These are phyloP conservation scores for Podilymbus podiceps DNA, from an alignment of 2,113 vertebrate genomes.

Conservation along the genomic window DNA sequence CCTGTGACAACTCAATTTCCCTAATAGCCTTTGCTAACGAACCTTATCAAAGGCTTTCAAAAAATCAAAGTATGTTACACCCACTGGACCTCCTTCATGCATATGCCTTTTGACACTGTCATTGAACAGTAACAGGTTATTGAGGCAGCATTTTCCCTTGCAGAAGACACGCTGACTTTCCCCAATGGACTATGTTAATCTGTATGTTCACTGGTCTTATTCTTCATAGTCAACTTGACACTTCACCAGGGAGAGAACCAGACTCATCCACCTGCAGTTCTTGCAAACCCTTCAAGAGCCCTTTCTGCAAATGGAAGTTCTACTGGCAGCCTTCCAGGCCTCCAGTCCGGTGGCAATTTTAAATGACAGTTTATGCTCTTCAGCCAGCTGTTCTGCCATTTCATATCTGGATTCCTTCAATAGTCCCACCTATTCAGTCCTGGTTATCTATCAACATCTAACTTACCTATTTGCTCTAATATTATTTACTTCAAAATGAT, in stretches of 20 bases:
- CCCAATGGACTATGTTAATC: neutral
- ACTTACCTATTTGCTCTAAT: neutral
- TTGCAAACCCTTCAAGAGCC: neutral
- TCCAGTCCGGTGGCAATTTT: neutral
- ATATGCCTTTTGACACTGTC: neutral
- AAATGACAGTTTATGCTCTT: neutral
- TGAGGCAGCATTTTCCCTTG: neutral
- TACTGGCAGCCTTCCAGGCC: neutral
- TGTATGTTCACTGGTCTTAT: neutral
- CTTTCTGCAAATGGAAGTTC: neutral
- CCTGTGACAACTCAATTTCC: neutral
- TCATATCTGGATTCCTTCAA: neutral
- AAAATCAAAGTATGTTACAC: neutral
- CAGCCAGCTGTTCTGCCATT: neutral
- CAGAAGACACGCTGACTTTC: neutral
- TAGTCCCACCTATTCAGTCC: neutral
- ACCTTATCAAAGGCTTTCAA: neutral
- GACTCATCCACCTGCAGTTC: neutral
- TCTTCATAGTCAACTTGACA: neutral
- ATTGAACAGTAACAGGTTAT: neutral
- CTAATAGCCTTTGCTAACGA: neutral
- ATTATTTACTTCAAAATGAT: neutral
- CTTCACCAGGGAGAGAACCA: neutral
- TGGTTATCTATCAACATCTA: neutral
- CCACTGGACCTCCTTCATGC: neutral